phyloP scores from a whole-genome alignment of 1,140 invertebrate species.

The Oscheius sp. region DNA sequence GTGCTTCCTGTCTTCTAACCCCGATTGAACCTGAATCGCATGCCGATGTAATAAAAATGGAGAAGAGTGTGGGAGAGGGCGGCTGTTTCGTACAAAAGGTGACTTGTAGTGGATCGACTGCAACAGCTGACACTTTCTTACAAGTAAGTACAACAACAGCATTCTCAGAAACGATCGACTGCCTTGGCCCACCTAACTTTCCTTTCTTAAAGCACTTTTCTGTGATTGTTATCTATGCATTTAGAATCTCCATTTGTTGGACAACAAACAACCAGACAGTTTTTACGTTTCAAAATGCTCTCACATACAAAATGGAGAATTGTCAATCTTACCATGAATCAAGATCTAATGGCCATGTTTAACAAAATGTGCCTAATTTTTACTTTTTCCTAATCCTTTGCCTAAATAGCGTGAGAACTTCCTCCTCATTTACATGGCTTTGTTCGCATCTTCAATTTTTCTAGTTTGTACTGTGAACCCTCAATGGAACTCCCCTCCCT shows the following conservation, averaged over 20 bases:
- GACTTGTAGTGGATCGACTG: neutral
- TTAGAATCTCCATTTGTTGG: neutral
- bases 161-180: neutral
- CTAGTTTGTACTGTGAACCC: no score
- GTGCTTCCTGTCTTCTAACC: neutral
- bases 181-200: slow-evolving; percentile 2
- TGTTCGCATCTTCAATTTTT: no score
- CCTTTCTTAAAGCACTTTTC: no score
- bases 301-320: no score
- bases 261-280: slow-evolving; percentile 63
- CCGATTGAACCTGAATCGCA: neutral
- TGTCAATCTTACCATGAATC: no score
- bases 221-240: neutral
- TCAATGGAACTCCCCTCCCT: no score
- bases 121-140: neutral
- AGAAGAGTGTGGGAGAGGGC: neutral
- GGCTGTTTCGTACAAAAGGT: neutral
- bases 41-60: neutral
- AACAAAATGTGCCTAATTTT: slow-evolving; percentile 18
- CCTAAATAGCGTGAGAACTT: no score
- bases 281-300: no score
- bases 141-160: no score
- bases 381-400: no score
- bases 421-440: no score
- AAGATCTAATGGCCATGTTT: no score